A percentile compares a stretch with the other conserved stretches of the same genome.
These are phyloP conservation scores for Melanerpes aurifrons DNA, from an alignment of 2,113 vertebrate species.

Conservation along the genomic window DNA sequence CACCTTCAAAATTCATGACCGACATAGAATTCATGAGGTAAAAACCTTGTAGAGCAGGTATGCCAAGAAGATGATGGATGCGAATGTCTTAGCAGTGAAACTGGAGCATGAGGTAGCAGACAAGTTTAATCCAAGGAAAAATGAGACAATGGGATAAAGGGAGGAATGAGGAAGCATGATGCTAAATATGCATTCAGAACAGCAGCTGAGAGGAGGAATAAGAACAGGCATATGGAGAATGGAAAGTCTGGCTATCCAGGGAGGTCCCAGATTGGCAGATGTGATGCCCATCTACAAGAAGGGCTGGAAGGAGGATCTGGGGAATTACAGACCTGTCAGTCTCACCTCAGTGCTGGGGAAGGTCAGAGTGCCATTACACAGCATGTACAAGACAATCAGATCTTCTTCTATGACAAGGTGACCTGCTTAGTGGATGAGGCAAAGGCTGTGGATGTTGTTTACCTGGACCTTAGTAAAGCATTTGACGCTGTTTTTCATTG, in stretches of 20 bases:
- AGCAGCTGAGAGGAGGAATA: not conserved
- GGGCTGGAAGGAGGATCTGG: too few relatives aligned
- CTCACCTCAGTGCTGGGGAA: too few relatives aligned
- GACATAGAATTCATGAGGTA: not conserved
- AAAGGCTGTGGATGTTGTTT: too few relatives aligned
- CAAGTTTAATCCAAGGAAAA: not conserved
- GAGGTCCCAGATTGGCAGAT: not conserved
- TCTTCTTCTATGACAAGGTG: too few relatives aligned
- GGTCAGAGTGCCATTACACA: too few relatives aligned
- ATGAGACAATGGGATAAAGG: not conserved
- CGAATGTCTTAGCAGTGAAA: not conserved
- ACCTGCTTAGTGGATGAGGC: too few relatives aligned
- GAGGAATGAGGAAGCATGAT: not conserved
- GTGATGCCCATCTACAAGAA: too few relatives aligned
- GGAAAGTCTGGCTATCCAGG: not conserved
- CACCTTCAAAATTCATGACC: not conserved
- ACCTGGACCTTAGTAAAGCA: too few relatives aligned
- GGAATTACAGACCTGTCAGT: too few relatives aligned
- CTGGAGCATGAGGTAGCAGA: not conserved
- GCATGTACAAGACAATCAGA: too few relatives aligned
- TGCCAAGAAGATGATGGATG: not conserved
- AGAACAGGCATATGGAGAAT: not conserved
- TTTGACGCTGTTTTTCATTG: too few relatives aligned
- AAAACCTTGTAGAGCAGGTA: not conserved
- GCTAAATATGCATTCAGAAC: not conserved